Conservation (phyloP, 2,888 invertebrate genomes). For the Choristoneura rosaceana region DNA sequence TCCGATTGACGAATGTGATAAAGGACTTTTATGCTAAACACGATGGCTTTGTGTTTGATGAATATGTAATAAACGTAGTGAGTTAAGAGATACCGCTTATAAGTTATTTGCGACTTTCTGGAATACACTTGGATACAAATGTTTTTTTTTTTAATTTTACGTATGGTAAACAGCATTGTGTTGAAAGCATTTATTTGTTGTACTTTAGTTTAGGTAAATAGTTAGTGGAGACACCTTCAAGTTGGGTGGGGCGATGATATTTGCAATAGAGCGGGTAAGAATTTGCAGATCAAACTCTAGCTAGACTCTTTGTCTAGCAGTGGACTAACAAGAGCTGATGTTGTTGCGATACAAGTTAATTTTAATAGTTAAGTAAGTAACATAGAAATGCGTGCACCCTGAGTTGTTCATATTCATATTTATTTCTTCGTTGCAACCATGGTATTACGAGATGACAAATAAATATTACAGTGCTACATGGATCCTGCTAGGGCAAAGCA, state of each 20-base stretch:
- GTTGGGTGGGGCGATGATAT: neutral
- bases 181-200: neutral
- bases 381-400: neutral
- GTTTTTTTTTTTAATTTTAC: conserved; percentile 53
- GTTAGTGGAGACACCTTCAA: neutral
- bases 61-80: conserved; percentile 45
- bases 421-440: no score
- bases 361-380: no score
- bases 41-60: conserved; percentile 42
- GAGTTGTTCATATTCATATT: no score
- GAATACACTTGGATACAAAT: conserved; percentile 60
- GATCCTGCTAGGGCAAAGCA: no score
- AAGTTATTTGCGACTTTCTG: conserved; percentile 67
- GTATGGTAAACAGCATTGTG: conserved; percentile 6
- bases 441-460: no score
- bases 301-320: no score
- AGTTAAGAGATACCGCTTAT: conserved; percentile 58
- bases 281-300: no score
- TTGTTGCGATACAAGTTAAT: no score
- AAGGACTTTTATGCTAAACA: conserved; percentile 40
- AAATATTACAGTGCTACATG: no score
- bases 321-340: no score
- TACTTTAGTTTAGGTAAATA: neutral
- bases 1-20: conserved; percentile 42
- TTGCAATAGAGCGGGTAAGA: no score